Evolutionary conservation across 2,888 invertebrate species (phyloP).

Genomic region (Megaustenia siamemsis): DNA sequence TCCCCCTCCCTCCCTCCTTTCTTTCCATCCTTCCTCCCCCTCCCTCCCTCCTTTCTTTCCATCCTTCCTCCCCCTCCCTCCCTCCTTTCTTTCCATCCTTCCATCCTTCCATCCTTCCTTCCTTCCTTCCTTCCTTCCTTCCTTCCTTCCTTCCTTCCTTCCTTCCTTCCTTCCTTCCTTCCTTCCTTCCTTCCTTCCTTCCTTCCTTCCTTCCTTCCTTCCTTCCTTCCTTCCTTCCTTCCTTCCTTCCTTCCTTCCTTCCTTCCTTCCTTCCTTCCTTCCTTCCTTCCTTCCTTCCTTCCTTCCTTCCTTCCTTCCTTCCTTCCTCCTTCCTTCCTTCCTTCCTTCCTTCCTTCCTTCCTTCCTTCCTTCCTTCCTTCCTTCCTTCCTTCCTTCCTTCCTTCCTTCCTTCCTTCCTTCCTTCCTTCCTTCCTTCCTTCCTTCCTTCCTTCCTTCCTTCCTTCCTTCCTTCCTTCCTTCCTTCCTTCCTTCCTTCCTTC

Average conservation of each 20-base stretch:
- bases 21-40: no score
- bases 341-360: neutral
- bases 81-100: neutral
- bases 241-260: slow-evolving; percentile 20
- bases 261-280: neutral
- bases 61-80: no score
- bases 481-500: neutral
- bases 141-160: neutral
- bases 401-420: neutral
- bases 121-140: neutral
- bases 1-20: no score
- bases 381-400: neutral
- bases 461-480: neutral
- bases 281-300: neutral
- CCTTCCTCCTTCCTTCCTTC: neutral
- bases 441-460: neutral
- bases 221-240: slow-evolving; percentile 28
- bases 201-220: slow-evolving; percentile 1
- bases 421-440: slow-evolving; percentile 18
- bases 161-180: neutral
- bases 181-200: neutral
- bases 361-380: neutral
- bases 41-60: no score
- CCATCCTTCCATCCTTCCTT: neutral
- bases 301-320: neutral